These are phyloP conservation scores for Oeneis ivallda DNA, from an alignment of 2,888 invertebrate species.

Conservation along the genomic window DNA sequence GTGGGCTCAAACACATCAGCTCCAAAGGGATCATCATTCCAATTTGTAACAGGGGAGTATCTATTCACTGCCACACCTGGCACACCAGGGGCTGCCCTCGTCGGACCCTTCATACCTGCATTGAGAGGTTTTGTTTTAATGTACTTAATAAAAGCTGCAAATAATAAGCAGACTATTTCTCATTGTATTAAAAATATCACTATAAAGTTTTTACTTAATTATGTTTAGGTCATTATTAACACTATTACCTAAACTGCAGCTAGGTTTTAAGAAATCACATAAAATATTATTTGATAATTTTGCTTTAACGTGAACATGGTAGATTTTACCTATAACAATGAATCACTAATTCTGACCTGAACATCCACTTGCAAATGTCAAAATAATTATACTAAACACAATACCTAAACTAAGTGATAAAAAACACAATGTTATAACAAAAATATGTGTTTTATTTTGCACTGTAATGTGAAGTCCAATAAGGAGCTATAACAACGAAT, in stretches of 20 bases:
- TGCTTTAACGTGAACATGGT: neutral
- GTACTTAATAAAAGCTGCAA: neutral
- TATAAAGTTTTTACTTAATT: neutral
- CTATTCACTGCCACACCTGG: constrained; percentile 65
- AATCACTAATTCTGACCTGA: constrained; percentile 12
- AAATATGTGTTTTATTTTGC: neutral
- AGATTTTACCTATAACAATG: neutral
- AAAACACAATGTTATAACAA: too few relatives aligned
- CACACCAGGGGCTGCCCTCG: constrained; percentile 81
- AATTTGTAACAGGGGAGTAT: constrained; percentile 81
- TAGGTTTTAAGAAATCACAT: neutral
- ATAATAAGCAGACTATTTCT: too few relatives aligned
- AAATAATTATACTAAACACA: neutral
- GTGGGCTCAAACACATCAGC: constrained; percentile 75
- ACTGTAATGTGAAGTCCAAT: constrained; percentile 21
- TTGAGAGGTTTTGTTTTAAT: neutral
- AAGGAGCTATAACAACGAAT: constrained; percentile 18
- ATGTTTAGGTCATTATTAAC: neutral
- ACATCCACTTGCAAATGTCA: neutral
- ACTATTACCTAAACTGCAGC: neutral
- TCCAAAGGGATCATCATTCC: constrained; percentile 77
- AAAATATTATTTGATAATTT: neutral
- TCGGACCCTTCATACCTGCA: constrained; percentile 83
- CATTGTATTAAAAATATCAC: too few relatives aligned
- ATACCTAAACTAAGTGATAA: too few relatives aligned